These are phyloP conservation scores for Drosophila niveifrons DNA, from an alignment of 2,888 invertebrate genomes.

Conservation along the genomic window DNA sequence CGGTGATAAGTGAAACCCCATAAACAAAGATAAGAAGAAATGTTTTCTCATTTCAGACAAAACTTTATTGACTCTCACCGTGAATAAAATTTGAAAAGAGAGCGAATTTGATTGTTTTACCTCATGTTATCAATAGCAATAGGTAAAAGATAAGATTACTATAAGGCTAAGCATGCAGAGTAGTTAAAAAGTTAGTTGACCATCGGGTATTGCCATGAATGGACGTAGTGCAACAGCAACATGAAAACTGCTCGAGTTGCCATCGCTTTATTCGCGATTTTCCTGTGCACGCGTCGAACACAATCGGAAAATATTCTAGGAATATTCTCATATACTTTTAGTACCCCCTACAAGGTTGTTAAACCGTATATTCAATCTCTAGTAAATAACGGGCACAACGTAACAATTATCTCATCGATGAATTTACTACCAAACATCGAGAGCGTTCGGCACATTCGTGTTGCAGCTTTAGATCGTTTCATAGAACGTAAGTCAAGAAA, in stretches of 20 bases:
- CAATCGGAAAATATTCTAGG: slow-evolving; percentile 21
- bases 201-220: slow-evolving; percentile 21
- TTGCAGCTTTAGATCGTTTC: not conserved
- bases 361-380: slow-evolving; percentile 9
- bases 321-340: slow-evolving; percentile 15
- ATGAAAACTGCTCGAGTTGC: slow-evolving; percentile 14
- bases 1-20: no score
- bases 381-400: slow-evolving; percentile 10
- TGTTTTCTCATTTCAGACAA: not conserved
- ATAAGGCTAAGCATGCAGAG: not conserved
- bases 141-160: slow-evolving; percentile 20
- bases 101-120: no score
- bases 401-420: slow-evolving; percentile 16
- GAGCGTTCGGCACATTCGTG: slow-evolving; percentile 15
- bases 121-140: not conserved
- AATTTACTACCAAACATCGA: not conserved
- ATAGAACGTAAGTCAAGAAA: slow-evolving; percentile 6
- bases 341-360: slow-evolving; percentile 12
- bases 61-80: not conserved
- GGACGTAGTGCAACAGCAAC: not conserved
- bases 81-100: not conserved
- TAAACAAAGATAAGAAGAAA: not conserved
- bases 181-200: slow-evolving; percentile 13
- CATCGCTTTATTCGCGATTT: slow-evolving; percentile 4
- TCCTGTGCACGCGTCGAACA: not conserved